Base-by-base conservation (phyloP, 2,888 invertebrate species). In the Gnatocerus cornutus region DNA sequence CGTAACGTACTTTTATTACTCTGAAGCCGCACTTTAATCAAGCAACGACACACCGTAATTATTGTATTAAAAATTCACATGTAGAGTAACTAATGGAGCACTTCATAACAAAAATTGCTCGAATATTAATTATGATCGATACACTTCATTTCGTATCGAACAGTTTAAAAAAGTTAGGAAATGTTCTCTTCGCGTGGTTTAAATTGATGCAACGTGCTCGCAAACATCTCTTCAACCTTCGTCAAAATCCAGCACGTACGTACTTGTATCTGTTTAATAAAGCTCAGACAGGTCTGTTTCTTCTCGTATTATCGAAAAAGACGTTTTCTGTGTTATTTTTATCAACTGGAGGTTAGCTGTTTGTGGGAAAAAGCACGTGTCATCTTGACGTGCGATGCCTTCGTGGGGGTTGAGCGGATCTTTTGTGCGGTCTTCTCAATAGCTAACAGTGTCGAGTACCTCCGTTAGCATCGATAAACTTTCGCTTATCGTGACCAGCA, bases 351-450 rank as follows among this genome's bases (percentile, higher is more conserved):
- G 58, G 66, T 59, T 61, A 61, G 64, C 72, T 69, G 66, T 63
- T 43, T 69, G 73, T 74, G 76, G 72, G 76, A 76, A 74, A 69
- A 50, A 69, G 71, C 76, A 74, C 72, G 69, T 75, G 75, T 71
- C 72, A 61, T 69, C 50, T 65, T 68, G 71, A 74, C 72, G 73
- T 68, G 71, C 64, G 73, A 72, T 69, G 75, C 68, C 71, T 69
- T 71, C 65, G 43, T 39, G n/a, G 64, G 12, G 10, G 41, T 13
- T n/a, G 12, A 13, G 41, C n/a, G 6, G 41, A 37, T 41, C 70
- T 68, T 73, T 71, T 75, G 72, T 71, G 68, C 45, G 68, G 71
- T 58, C 52, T 63, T 71, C 72, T 73, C 70, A 71, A 74, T 74
- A 61, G 63, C 66, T 43, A 39, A 48, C 46, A 61, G 30, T 45